Percentiles rank a stretch among this genome's conserved stretches.
Evolutionary conservation across 2,888 invertebrate species (phyloP).

Genomic region (Lochmaea capreae): DNA sequence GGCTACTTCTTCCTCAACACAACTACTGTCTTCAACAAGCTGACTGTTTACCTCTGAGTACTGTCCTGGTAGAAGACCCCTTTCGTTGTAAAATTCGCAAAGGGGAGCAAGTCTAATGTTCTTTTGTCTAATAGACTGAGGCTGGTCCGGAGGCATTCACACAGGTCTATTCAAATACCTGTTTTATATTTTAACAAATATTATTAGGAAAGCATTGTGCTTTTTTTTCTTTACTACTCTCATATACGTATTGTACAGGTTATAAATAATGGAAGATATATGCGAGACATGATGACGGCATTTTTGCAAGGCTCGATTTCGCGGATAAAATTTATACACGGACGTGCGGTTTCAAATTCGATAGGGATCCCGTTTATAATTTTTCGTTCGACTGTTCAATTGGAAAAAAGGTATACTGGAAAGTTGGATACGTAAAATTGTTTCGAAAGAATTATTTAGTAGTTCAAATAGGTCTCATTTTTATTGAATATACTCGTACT

Average conservation of each 20-base stretch:
- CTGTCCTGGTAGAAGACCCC: slow-evolving; percentile 46
- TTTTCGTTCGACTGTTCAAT: too few species aligned
- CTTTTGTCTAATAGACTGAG: slow-evolving; percentile 55
- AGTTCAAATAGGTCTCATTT: too few species aligned
- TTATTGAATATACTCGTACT: too few species aligned
- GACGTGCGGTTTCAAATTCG: not conserved
- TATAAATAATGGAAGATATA: slow-evolving; percentile 38
- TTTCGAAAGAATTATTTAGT: too few species aligned
- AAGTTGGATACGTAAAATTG: too few species aligned
- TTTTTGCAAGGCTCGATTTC: slow-evolving; percentile 35
- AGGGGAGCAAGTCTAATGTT: slow-evolving; percentile 54
- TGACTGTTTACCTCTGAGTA: not conserved
- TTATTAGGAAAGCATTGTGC: slow-evolving; percentile 52
- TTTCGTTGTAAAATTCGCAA: slow-evolving; percentile 51
- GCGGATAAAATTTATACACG: slow-evolving; percentile 27
- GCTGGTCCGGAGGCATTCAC: slow-evolving; percentile 43
- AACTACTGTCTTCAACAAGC: too few species aligned
- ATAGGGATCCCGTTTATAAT: not conserved
- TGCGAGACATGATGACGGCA: slow-evolving; percentile 35
- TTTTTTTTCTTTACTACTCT: slow-evolving; percentile 38
- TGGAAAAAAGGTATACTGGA: too few species aligned
- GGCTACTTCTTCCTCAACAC: too few species aligned
- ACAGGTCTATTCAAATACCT: slow-evolving; percentile 53
- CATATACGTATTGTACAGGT: slow-evolving; percentile 35
- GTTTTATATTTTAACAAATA: slow-evolving; percentile 53